Base-by-base conservation (phyloP, 2,797 vertebrate genomes). In the Tenualosa thibaudeaui region DNA sequence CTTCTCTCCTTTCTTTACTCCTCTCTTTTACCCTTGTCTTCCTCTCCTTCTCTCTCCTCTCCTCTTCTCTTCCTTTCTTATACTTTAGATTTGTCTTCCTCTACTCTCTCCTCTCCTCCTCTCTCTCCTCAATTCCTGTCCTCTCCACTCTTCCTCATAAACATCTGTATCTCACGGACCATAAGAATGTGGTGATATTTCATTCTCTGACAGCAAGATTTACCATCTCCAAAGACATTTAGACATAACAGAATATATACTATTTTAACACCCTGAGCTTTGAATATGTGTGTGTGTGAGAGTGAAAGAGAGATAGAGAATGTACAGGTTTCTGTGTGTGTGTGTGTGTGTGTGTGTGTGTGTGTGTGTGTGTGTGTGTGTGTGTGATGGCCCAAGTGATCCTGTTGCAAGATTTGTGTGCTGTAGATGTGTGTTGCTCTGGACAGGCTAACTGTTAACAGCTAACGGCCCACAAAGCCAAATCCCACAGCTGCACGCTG, bases 361-460 rank as follows among this genome's bases (percentile, higher is more conserved):
- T 82, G 46, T 82, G 81, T 40, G 22, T 60, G 22, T 60, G 56
- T 60, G 22, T 60, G 0, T 22, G 19, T 22, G 56, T 22, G 56
- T 22, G 56, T 22, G 56, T 22, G 56, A 58, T 22, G n/a, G 58
- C 7, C 58, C 22, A 58, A 82, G 53, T 7, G n/a, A 82, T 87
- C 49, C 65, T 68, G 46, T 53, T 84, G 82, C 85, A 82, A 87
- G 60, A 85, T 85, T 62, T 54, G 26, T 71, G 78, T 86, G 58
- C 13, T 82, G 50, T 54, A 78, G 85, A 81, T 83, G 81, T 49
- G 65, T 50, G 26, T 54, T 53, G 46, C 60, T n/a, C 60, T 26
- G 60, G 60, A 65, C 12, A 2, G 60, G 9, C 60, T 65, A 65
- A 65, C n/a, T 65, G 60, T 65, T 65, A 65, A 65, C n/a, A 65